These are phyloP conservation scores for Epinephelus coioides DNA, from an alignment of 2,797 vertebrate genomes.

Conservation along the genomic window DNA sequence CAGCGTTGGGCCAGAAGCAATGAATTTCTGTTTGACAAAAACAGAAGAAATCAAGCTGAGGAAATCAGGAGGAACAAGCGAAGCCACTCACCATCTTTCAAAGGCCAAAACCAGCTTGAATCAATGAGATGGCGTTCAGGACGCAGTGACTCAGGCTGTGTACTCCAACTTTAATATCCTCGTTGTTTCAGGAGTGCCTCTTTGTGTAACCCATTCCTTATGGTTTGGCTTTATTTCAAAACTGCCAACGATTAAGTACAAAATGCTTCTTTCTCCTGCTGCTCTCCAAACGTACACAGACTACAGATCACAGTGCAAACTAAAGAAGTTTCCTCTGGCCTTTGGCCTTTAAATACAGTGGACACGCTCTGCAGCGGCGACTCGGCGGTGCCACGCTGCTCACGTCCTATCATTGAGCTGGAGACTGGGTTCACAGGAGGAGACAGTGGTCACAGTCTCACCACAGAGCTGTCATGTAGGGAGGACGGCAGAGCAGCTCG, in stretches of 20 bases:
- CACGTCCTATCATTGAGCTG: constrained; percentile 61
- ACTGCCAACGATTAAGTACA: constrained; percentile 18
- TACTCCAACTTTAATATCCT: constrained; percentile 53
- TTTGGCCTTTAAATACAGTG: constrained; percentile 51
- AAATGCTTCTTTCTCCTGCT: constrained; percentile 21
- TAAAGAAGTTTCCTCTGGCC: constrained; percentile 16
- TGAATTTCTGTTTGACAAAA: constrained; percentile 45
- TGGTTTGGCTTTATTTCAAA: constrained; percentile 50
- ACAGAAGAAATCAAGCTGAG: constrained; percentile 40
- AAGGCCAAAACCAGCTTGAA: constrained; percentile 46
- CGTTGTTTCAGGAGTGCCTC: constrained; percentile 42
- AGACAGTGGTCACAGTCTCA: constrained; percentile 56
- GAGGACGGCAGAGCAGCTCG: constrained; percentile 45
- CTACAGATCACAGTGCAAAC: constrained; percentile 2
- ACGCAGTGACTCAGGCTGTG: constrained; percentile 28
- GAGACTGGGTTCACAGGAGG: constrained; percentile 56
- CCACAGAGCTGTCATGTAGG: constrained; percentile 63
- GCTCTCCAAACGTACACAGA: constrained; percentile 17
- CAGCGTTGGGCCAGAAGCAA: constrained; percentile 50
- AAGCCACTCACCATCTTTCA: constrained; percentile 74
- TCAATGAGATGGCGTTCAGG: constrained; percentile 36
- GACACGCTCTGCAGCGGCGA: constrained; percentile 23
- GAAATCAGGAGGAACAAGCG: constrained; percentile 44
- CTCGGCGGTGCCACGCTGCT: constrained; percentile 37
- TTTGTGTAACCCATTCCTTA: constrained; percentile 49